These are phyloP conservation scores for Pogonophryne albipinna DNA, from an alignment of 2,797 vertebrate species.

Conservation along the genomic window DNA sequence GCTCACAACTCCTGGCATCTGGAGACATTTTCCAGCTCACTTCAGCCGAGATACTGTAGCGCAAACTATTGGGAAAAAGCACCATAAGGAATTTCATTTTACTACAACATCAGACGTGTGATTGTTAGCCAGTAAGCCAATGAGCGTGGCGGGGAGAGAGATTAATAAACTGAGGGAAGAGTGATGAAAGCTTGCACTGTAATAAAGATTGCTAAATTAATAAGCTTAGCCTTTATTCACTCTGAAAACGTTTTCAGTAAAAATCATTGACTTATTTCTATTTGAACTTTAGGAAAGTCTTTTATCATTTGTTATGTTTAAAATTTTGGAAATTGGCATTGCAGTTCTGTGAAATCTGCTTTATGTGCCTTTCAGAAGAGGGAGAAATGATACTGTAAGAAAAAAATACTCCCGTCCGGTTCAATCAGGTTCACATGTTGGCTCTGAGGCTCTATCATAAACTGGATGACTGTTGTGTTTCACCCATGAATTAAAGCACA, in stretches of 20 bases:
- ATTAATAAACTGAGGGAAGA: conserved; percentile 55
- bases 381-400: background rate
- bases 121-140: conserved; percentile 60
- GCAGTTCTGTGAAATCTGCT: conserved; percentile 41
- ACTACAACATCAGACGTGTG: conserved; percentile 57
- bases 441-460: conserved; percentile 38
- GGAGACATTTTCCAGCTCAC: conserved; percentile 66
- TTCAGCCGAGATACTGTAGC: conserved; percentile 41
- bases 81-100: conserved; percentile 42
- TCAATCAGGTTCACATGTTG: conserved; percentile 54
- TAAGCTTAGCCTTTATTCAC: conserved; percentile 33
- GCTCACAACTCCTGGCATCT: conserved; percentile 55
- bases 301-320: conserved; percentile 45
- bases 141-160: conserved; percentile 38
- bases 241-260: conserved; percentile 35
- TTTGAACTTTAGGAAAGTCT: conserved; percentile 46
- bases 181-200: conserved; percentile 55
- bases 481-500: conserved; percentile 62
- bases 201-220: conserved; percentile 53
- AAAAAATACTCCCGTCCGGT: conserved; percentile 35
- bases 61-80: conserved; percentile 41
- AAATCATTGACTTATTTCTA: conserved; percentile 44
- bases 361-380: conserved; percentile 14
- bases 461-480: conserved; percentile 55
- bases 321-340: conserved; percentile 32